phyloP scores from a whole-genome alignment of 2,113 vertebrate genomes.

The Coptodon rendalli region DNA sequence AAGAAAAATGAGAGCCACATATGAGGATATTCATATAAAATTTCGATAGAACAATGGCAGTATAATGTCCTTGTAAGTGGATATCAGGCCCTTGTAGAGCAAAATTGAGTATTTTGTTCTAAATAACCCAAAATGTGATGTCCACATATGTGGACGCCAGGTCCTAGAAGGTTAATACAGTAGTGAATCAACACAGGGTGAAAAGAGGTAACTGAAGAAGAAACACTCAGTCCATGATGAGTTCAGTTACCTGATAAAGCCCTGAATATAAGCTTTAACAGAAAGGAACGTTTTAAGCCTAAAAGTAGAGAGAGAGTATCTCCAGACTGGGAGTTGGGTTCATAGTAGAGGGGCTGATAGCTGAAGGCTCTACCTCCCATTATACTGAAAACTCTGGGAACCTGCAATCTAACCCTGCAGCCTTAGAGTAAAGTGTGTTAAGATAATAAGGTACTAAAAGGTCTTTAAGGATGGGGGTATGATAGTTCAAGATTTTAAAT shows the following conservation, averaged over 20 bases:
- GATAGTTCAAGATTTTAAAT: not conserved
- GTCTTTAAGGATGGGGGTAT: not conserved
- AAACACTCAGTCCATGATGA: not conserved
- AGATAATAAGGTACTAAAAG: not conserved
- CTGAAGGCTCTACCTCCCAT: not conserved
- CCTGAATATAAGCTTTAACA: not conserved
- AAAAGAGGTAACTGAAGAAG: not conserved
- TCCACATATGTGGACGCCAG: too few species aligned
- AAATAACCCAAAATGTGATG: too few species aligned
- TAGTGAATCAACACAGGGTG: not conserved
- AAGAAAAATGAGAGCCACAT: too few species aligned
- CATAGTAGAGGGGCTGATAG: not conserved
- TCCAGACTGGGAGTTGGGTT: not conserved
- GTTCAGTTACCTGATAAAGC: not conserved
- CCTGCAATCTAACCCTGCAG: not conserved
- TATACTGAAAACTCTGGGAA: not conserved
- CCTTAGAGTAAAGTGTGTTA: not conserved
- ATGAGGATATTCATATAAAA: too few species aligned
- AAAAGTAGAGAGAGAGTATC: not conserved
- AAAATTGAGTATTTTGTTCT: too few species aligned
- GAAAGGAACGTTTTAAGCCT: not conserved
- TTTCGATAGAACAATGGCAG: too few species aligned
- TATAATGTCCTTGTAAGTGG: too few species aligned
- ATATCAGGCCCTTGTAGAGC: too few species aligned
- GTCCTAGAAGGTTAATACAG: fast-evolving